Evolutionary conservation across 2,888 invertebrate genomes (phyloP).

Genomic region (Heliconius charithonia): DNA sequence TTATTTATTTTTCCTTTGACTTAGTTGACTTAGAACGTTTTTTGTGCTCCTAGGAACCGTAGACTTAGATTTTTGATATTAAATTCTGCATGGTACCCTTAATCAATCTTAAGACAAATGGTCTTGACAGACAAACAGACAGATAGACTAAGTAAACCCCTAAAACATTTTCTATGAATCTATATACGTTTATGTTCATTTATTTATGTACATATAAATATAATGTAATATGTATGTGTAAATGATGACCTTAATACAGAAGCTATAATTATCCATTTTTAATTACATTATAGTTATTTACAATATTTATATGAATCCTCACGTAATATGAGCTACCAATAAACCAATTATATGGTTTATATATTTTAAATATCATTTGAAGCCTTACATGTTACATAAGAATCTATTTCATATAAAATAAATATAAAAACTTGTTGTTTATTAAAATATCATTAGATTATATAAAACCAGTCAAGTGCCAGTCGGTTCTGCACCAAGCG

Average conservation of each 20-base stretch:
- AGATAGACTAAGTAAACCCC: too few species aligned
- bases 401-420: not conserved
- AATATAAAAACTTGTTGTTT: not conserved
- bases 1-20: too few species aligned
- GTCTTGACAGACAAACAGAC: too few species aligned
- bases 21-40: too few species aligned
- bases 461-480: not conserved
- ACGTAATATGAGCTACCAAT: slow-evolving; percentile 11
- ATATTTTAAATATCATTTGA: slow-evolving; percentile 20
- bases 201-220: not conserved
- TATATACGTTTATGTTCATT: too few species aligned
- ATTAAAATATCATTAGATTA: not conserved
- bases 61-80: too few species aligned
- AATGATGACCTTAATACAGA: not conserved
- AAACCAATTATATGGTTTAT: slow-evolving; percentile 22
- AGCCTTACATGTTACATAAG: slow-evolving; percentile 4
- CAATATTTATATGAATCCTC: not conserved
- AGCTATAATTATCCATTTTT: slow-evolving; percentile 14
- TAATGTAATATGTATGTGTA: not conserved
- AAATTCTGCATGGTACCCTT: too few species aligned
- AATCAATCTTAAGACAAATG: too few species aligned
- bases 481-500: too few species aligned
- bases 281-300: slow-evolving; percentile 10
- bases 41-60: too few species aligned
- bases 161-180: too few species aligned